Percentiles rank a stretch among this genome's conserved stretches.
Conservation (phyloP, 2,888 invertebrate species). For the Chymomyza procnemis region DNA sequence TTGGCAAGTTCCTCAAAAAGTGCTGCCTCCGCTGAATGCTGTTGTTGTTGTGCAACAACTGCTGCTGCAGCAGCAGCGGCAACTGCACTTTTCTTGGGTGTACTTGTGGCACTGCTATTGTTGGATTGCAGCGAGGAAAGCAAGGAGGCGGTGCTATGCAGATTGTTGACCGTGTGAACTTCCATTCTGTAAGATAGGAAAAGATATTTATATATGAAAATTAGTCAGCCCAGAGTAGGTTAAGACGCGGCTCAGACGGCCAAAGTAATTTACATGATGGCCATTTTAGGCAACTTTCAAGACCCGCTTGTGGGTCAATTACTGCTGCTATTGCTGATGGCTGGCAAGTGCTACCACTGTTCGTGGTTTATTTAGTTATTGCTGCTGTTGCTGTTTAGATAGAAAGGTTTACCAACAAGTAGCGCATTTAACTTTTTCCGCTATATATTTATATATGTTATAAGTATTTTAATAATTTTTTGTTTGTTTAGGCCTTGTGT, state of each 20-base stretch:
- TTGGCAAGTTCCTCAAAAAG: conserved; percentile 45
- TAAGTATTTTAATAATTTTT: not conserved
- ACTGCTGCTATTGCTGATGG: not conserved
- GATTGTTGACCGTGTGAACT: conserved; percentile 72
- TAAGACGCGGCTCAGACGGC: not conserved
- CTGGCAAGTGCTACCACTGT: conserved; percentile 1
- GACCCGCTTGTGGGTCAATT: not conserved
- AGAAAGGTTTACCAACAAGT: not conserved
- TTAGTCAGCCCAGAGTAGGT: not conserved
- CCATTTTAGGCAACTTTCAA: not conserved
- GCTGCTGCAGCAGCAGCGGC: conserved; percentile 27
- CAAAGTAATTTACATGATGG: not conserved
- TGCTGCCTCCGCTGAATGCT: conserved; percentile 36
- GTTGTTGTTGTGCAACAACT: conserved; percentile 4
- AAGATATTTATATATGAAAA: not conserved
- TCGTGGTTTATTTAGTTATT: not conserved
- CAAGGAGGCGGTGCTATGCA: conserved; percentile 54
- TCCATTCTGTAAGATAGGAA: conserved; percentile 69
- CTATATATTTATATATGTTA: not conserved
- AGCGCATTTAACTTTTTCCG: not conserved
- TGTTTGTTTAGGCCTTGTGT: not conserved
- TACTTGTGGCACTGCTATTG: conserved; percentile 25
- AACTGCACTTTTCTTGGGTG: conserved; percentile 40
- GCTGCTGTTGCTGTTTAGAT: not conserved
- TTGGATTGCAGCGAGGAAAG: conserved; percentile 62